These are phyloP conservation scores for Amblyopsis hoosieri DNA, from an alignment of 2,797 vertebrate species.

Conservation along the genomic window DNA sequence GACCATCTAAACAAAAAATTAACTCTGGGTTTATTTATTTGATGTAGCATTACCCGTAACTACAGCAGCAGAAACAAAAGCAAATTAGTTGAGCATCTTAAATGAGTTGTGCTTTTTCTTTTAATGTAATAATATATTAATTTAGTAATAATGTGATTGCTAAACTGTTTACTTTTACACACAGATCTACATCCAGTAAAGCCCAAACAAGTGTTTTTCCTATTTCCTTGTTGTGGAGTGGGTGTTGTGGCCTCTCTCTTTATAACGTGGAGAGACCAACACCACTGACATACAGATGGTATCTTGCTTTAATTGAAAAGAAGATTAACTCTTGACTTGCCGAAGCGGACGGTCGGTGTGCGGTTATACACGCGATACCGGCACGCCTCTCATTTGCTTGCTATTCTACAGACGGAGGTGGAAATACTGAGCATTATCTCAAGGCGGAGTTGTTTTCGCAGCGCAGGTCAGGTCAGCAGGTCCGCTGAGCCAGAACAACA, in stretches of 20 bases:
- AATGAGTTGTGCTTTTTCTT: too few relatives aligned
- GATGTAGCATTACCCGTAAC: too few relatives aligned
- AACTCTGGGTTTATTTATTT: too few relatives aligned
- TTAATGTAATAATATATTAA: too few relatives aligned
- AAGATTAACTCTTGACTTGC: conserved; percentile 36
- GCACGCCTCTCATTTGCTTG: conserved; percentile 37
- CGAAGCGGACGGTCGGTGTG: not conserved
- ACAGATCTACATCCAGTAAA: too few relatives aligned
- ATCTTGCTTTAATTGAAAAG: conserved; percentile 39
- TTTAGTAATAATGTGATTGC: too few relatives aligned
- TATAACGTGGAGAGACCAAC: too few relatives aligned
- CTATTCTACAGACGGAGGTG: conserved; percentile 51
- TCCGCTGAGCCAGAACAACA: conserved; percentile 65
- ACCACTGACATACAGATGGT: not conserved
- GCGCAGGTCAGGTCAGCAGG: conserved; percentile 48
- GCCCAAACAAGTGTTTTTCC: conserved; percentile 3
- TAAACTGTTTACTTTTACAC: too few relatives aligned
- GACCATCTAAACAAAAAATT: too few relatives aligned
- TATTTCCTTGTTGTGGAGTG: not conserved
- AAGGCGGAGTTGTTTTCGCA: conserved; percentile 75
- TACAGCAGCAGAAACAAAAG: too few relatives aligned
- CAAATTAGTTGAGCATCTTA: too few relatives aligned
- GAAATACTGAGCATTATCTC: conserved; percentile 72
- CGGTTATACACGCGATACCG: conserved; percentile 22
- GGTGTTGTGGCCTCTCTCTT: not conserved